Percentiles rank a stretch among this genome's conserved stretches.
These are phyloP conservation scores for Thaumatotibia leucotreta DNA, from an alignment of 1,140 invertebrate species.

Conservation along the genomic window DNA sequence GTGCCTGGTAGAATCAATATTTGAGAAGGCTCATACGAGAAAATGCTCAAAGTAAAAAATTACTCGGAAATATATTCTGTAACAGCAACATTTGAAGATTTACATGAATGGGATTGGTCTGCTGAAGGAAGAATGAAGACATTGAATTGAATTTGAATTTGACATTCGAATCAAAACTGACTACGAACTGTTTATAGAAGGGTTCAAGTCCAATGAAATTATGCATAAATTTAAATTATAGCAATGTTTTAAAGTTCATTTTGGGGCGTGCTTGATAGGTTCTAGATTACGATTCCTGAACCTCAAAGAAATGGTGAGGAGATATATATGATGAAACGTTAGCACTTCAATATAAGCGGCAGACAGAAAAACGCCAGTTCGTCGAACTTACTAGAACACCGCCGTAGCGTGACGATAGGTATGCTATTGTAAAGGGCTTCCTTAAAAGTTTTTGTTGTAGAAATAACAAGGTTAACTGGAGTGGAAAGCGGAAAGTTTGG, in stretches of 20 bases:
- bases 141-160: neutral
- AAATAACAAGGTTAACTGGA: slow-evolving; percentile 14
- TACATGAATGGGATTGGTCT: neutral
- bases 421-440: slow-evolving; percentile 14
- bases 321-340: neutral
- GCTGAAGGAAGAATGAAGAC: no score
- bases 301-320: neutral
- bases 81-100: no score
- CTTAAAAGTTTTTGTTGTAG: slow-evolving; percentile 16
- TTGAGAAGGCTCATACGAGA: neutral
- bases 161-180: neutral
- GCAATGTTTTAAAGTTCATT: neutral
- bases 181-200: neutral
- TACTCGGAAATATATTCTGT: neutral
- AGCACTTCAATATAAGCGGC: neutral
- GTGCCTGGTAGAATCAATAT: neutral
- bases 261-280: neutral
- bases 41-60: neutral
- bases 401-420: slow-evolving; percentile 20
- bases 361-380: slow-evolving; percentile 20
- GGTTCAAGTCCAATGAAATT: neutral
- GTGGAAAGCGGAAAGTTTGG: slow-evolving; percentile 16
- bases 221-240: neutral
- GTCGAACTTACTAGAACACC: slow-evolving; percentile 26
- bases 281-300: neutral